Base-by-base conservation (phyloP, 1,140 invertebrate genomes). In the Drosophila obscura region DNA sequence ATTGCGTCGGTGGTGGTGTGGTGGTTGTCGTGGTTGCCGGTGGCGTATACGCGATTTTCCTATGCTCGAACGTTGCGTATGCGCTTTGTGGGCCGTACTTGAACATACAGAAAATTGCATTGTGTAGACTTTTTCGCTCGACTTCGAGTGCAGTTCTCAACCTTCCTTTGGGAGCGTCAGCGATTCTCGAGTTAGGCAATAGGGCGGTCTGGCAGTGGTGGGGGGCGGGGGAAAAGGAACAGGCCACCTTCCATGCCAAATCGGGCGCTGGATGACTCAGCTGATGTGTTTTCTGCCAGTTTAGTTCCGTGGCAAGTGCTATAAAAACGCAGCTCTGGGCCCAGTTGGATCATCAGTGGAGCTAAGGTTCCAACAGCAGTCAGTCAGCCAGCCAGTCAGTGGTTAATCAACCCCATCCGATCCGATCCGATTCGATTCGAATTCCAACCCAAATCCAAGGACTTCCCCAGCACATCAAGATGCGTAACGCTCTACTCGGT, bases 11-110 rank as follows among this genome's bases (percentile, higher is more conserved):
- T 11, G 26, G 26, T 26, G 5, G 26, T 1, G 5, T 6, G 26
- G 15, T 19, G 50, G n/a, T 49, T 7, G 56, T 15, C n/a, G 13
- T 28, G 46, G 15, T 19, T 48, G 50, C 51, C 16, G 35, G 71
- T 73, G 82, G 82, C 82, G 77, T 81, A 85, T 87, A 24, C 81
- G 77, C 73, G 59, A 81, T 87, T 50, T 81, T 74, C 68, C 49
- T 73, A 85, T 56, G 28, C 60, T 62, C 16, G 43, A 64, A 58
- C 64, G 57, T 73, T 84, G 81, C 73, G 68, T 74, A 77, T 85
- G 60, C 80, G 76, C 66, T 63, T 59, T 64, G 66, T 84, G 66
- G 57, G 75, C 46, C 66, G 67, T 73, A 75, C 69, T 83, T 71
- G 75, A 74, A 48, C 60, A 35, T 63, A 43, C 46, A 55, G 46